Percentiles rank a stretch among this genome's conserved stretches.
phyloP scores from a whole-genome alignment of 2,888 invertebrate species.

The Microctonus aethiopoides region DNA sequence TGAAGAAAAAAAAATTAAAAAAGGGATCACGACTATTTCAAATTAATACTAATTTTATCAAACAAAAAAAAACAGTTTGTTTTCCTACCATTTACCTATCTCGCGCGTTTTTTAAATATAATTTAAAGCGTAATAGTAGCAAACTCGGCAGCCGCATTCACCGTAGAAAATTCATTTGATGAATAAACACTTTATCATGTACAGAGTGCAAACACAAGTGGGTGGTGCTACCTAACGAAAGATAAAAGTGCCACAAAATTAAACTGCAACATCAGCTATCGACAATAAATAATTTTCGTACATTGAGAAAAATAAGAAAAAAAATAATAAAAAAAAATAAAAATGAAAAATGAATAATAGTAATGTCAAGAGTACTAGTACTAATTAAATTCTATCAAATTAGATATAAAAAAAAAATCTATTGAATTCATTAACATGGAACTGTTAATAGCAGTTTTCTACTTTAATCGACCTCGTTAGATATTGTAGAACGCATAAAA shows the following conservation, averaged over 20 bases:
- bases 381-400: too few species aligned
- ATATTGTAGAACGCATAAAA: too few species aligned
- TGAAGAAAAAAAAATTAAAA: too few species aligned
- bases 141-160: not conserved
- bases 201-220: slow-evolving; percentile 4
- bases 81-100: not conserved
- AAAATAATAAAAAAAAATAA: too few species aligned
- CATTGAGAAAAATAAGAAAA: too few species aligned
- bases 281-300: not conserved
- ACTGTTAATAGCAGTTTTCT: too few species aligned
- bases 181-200: slow-evolving; percentile 13
- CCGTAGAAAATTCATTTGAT: slow-evolving; percentile 14
- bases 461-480: too few species aligned
- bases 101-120: not conserved
- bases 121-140: not conserved
- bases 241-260: slow-evolving; percentile 8
- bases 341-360: too few species aligned
- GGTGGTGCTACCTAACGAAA: slow-evolving; percentile 10
- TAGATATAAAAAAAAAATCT: too few species aligned
- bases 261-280: not conserved
- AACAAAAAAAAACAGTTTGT: not conserved
- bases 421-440: too few species aligned
- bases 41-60: not conserved
- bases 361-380: too few species aligned
- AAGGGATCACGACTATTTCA: not conserved